A percentile compares a stretch with the other conserved stretches of the same genome.
Evolutionary conservation across 2,797 vertebrate genomes (phyloP).

Genomic region (Gephyroberyx darwinii): DNA sequence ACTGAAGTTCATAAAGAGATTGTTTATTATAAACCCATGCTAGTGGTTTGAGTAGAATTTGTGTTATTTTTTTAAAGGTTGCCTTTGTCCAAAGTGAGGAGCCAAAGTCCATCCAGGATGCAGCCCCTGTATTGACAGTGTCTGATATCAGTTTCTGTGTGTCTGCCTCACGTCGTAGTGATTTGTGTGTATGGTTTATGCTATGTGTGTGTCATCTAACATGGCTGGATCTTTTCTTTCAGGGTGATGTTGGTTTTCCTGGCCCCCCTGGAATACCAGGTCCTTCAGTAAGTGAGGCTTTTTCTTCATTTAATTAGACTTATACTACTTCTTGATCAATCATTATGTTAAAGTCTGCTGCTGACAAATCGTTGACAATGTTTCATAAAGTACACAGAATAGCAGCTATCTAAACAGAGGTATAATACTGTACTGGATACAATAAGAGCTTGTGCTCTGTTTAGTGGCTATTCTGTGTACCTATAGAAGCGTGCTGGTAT

Average conservation of each 20-base stretch:
- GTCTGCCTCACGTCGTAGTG: slow-evolving; percentile 38
- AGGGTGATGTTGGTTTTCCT: slow-evolving; percentile 92
- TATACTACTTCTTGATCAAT: slow-evolving; percentile 38
- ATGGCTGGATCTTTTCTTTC: slow-evolving; percentile 59
- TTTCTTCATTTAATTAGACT: slow-evolving; percentile 9
- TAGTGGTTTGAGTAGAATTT: slow-evolving; percentile 18
- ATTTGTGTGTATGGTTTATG: slow-evolving; percentile 40
- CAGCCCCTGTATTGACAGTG: not conserved
- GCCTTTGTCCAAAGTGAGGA: not conserved
- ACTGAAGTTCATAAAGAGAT: slow-evolving; percentile 10
- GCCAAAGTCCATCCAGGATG: slow-evolving; percentile 21
- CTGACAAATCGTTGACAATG: slow-evolving; percentile 27
- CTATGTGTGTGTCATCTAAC: slow-evolving; percentile 24
- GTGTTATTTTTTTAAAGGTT: not conserved
- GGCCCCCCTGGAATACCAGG: slow-evolving; percentile 86
- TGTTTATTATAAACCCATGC: slow-evolving; percentile 38
- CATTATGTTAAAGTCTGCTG: not conserved
- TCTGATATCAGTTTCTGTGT: slow-evolving; percentile 19
- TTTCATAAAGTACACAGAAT: slow-evolving; percentile 33
- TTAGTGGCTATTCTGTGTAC: slow-evolving; percentile 26
- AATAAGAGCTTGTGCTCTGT: slow-evolving; percentile 18
- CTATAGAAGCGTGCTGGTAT: slow-evolving; percentile 16
- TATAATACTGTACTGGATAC: not conserved
- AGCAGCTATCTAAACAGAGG: slow-evolving; percentile 29
- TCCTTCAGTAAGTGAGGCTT: slow-evolving; percentile 82